Conservation (phyloP, 2,888 invertebrate species). For the Drosophila infuscata region DNA sequence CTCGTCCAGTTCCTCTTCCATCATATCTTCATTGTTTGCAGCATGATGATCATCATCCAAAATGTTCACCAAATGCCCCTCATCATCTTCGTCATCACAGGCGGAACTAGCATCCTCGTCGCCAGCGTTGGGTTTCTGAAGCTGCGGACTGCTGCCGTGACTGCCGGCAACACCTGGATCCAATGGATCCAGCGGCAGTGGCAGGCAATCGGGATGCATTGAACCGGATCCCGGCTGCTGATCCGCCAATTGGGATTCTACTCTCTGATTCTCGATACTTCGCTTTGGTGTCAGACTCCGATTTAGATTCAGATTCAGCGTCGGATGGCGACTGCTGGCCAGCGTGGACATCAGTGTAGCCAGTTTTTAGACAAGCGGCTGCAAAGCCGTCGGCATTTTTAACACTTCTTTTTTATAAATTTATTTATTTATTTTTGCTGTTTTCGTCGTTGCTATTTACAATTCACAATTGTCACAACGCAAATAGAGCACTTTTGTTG, state of each 20-base stretch:
- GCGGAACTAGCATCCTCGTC: constrained; percentile 41
- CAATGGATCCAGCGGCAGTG: constrained; percentile 77
- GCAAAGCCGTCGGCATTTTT: constrained; percentile 59
- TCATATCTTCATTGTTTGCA: constrained; percentile 15
- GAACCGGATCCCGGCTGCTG: constrained; percentile 30
- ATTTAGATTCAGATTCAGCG: constrained; percentile 58
- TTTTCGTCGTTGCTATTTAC: constrained; percentile 5
- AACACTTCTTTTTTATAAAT: background rate
- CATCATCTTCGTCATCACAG: constrained; percentile 44
- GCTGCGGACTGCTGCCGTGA: constrained; percentile 82
- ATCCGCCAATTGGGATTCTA: constrained; percentile 21
- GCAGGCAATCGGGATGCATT: constrained; percentile 84
- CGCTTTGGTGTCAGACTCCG: constrained; percentile 38
- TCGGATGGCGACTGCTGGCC: constrained; percentile 72
- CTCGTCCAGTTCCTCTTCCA: constrained; percentile 53
- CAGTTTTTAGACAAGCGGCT: constrained; percentile 28
- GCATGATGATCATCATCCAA: constrained; percentile 17
- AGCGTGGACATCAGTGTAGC: constrained; percentile 75
- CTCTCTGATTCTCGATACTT: constrained; percentile 17
- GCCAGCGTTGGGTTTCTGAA: constrained; percentile 54
- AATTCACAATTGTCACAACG: constrained; percentile 41
- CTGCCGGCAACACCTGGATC: constrained; percentile 40
- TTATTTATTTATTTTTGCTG: background rate
- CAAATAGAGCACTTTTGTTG: constrained; percentile 20
- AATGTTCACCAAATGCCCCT: constrained; percentile 59